Percentiles rank a stretch among this genome's conserved stretches.
Conservation (phyloP, 2,113 vertebrate species). For the Crotalus viridis region DNA sequence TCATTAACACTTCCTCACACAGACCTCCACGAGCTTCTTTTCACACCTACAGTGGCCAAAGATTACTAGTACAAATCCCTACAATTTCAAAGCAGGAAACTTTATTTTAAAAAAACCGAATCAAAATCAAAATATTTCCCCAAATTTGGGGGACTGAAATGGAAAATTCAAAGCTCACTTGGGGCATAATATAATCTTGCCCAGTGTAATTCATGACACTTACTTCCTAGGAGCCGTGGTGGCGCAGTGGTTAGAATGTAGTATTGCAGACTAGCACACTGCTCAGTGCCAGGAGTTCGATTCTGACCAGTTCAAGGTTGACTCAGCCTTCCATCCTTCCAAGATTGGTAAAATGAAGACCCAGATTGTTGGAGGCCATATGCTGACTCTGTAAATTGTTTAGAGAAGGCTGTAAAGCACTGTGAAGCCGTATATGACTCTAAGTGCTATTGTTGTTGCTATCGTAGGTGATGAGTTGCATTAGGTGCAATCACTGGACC, state of each 20-base stretch:
- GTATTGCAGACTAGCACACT: background rate
- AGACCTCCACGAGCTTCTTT: background rate
- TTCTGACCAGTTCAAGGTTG: background rate
- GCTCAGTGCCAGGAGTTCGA: background rate
- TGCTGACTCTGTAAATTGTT: background rate
- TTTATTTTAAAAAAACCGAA: background rate
- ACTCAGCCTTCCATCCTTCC: background rate
- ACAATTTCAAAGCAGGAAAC: background rate
- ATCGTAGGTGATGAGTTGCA: background rate
- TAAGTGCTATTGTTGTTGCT: background rate
- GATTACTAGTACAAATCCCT: background rate
- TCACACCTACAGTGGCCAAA: background rate
- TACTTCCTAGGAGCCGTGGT: background rate
- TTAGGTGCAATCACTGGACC: background rate
- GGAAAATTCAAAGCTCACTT: background rate
- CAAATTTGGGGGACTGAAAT: background rate
- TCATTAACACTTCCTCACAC: background rate
- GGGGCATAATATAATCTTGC: background rate
- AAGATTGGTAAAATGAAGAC: background rate
- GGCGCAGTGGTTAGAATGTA: background rate
- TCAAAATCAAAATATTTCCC: background rate
- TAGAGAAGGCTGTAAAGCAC: background rate
- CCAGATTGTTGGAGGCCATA: background rate
- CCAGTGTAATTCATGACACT: background rate
- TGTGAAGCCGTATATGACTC: background rate